These are phyloP conservation scores for Lerema accius DNA, from an alignment of 1,140 invertebrate genomes.

Conservation along the genomic window DNA sequence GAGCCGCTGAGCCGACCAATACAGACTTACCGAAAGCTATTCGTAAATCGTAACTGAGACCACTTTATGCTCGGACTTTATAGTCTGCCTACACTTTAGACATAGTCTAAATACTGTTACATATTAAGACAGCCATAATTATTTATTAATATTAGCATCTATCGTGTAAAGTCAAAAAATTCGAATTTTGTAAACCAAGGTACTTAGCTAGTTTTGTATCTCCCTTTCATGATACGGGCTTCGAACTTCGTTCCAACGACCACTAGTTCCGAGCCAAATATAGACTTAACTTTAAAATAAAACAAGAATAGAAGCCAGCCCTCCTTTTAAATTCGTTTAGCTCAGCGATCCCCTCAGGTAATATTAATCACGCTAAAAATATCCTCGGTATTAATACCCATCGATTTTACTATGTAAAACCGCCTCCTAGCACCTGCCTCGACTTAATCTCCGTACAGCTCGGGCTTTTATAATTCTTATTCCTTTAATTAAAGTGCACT, in stretches of 20 bases:
- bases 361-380: constrained; percentile 62
- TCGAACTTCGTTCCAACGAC: neutral
- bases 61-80: no score
- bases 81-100: no score
- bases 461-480: constrained; percentile 18
- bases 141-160: no score
- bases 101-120: no score
- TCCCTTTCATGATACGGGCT: neutral
- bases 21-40: no score
- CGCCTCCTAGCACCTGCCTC: constrained; percentile 45
- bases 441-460: constrained; percentile 29
- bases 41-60: no score
- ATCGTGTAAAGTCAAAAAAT: no score
- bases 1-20: no score
- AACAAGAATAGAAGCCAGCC: constrained; percentile 48
- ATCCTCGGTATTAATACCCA: constrained; percentile 54
- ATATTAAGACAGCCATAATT: no score
- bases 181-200: no score
- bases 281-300: constrained; percentile 31
- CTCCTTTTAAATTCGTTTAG: constrained; percentile 48
- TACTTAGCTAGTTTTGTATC: constrained; percentile 69
- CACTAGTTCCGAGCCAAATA: constrained; percentile 12
- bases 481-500: constrained; percentile 34
- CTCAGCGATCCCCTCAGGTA: constrained; percentile 44
- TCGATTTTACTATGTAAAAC: constrained; percentile 50